Base-by-base conservation (phyloP, 1,140 invertebrate genomes). In the Sinonovacula constricta region DNA sequence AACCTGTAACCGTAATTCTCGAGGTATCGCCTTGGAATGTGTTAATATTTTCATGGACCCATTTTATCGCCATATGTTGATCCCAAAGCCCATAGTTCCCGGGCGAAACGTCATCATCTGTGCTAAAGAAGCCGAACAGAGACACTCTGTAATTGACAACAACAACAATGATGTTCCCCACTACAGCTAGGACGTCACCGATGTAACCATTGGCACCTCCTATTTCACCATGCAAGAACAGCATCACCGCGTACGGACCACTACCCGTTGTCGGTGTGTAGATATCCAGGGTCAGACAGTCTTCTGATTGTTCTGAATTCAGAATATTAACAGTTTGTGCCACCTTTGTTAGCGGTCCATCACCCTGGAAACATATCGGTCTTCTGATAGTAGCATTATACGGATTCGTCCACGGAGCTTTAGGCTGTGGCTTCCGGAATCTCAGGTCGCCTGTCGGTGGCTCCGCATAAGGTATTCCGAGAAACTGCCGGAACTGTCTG, bases 381-480 rank as follows among this genome's bases (percentile, higher is more conserved):
- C 71, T 22, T 26, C 36, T 54, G 30, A 54, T 30, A 15, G 71
- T 65, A 3, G 59, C 71, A 31, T 75, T 75, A 36, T 75, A 51
- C 1, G 56, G 24, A 14, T 65, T 33, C 22, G n/a, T 30, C 71
- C 71, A 75, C 24, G 71, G 59, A 3, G 15, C 14, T 31, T 97
- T 95, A 86, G 96, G 95, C 86, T 95, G 93, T 7, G 95, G 95
- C 22, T 95, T 91, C 39, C 94, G 95, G 4, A 94, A 93, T 2
- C 95, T 93, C 53, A 97, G 91, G 66, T 95, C 94, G 87, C 96
- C 96, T 31, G 97, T 72, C 1, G 97, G 97, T 88, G 97, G 97
- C 90, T 97, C 94, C 51, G 96, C 96, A 89, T 96, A 97, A 2
- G 97, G 96, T 68, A 98, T 96, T 22, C 96, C 95, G 78, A 95